Conservation (phyloP, 2,888 invertebrate species). For the Tolmerus cingulatus region DNA sequence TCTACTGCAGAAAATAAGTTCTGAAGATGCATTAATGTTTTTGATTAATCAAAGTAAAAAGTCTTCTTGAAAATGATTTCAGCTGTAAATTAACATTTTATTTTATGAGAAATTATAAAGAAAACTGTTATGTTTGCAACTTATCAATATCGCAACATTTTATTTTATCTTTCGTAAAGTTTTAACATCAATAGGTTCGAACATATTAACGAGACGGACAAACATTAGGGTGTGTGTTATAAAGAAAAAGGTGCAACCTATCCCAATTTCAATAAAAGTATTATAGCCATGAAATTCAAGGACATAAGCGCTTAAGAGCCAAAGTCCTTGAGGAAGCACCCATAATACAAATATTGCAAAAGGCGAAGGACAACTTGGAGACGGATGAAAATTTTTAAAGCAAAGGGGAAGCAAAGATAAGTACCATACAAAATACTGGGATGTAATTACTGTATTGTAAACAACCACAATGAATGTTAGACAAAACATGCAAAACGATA, state of each 20-base stretch:
- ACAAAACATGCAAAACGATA: slow-evolving; percentile 84
- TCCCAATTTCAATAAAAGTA: slow-evolving; percentile 85
- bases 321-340: slow-evolving; percentile 79
- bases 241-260: slow-evolving; percentile 82
- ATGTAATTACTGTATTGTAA: slow-evolving; percentile 95
- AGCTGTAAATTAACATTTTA: too few species aligned
- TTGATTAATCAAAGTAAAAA: neutral
- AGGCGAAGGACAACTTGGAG: neutral
- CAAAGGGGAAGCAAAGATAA: slow-evolving; percentile 86
- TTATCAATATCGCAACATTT: neutral
- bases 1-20: too few species aligned
- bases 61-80: neutral
- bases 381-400: slow-evolving; percentile 68
- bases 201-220: slow-evolving; percentile 51
- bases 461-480: slow-evolving; percentile 89
- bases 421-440: slow-evolving; percentile 98
- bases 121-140: neutral
- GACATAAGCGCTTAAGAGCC: slow-evolving; percentile 91
- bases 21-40: too few species aligned
- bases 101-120: neutral
- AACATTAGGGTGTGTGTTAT: slow-evolving; percentile 67
- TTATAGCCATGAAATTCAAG: slow-evolving; percentile 88
- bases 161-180: neutral
- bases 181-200: slow-evolving; percentile 15
- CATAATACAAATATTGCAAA: slow-evolving; percentile 64